Percentiles rank a stretch among this genome's conserved stretches.
These are phyloP conservation scores for Hylaeus volcanicus DNA, from an alignment of 1,140 invertebrate species.

Conservation along the genomic window DNA sequence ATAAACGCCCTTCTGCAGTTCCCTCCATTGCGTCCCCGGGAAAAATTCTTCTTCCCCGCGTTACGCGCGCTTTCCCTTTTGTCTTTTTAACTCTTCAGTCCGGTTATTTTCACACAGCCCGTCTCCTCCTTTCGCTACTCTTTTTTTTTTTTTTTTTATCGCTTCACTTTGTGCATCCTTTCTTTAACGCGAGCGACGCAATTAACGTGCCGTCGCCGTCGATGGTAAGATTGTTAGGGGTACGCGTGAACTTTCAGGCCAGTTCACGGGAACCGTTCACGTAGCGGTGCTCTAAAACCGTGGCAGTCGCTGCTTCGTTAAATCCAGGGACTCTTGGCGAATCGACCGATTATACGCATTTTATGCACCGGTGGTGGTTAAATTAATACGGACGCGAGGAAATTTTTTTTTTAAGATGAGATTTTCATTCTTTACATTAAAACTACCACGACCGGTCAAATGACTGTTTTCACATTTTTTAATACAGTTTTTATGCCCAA, in stretches of 20 bases:
- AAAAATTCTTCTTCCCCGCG: constrained; percentile 58
- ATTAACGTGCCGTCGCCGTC: constrained; percentile 3
- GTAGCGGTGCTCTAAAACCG: too few relatives aligned
- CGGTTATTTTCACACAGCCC: constrained; percentile 31
- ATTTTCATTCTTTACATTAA: too few relatives aligned
- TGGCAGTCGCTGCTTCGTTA: too few relatives aligned
- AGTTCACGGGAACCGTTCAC: too few relatives aligned
- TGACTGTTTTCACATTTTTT: too few relatives aligned
- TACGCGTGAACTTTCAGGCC: background rate
- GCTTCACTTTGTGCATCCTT: background rate
- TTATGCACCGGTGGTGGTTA: too few relatives aligned
- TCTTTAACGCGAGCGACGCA: constrained; percentile 10
- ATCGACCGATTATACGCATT: too few relatives aligned
- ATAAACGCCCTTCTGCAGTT: constrained; percentile 53
- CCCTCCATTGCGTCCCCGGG: constrained; percentile 66
- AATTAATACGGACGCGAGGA: too few relatives aligned
- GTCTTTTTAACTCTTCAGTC: constrained; percentile 47
- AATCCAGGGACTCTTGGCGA: too few relatives aligned
- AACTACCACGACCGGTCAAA: too few relatives aligned
- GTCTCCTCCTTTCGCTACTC: background rate
- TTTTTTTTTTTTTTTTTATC: background rate
- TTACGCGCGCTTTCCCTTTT: constrained; percentile 62
- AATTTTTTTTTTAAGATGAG: too few relatives aligned
- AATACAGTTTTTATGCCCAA: too few relatives aligned
- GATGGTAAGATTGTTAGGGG: background rate